Evolutionary conservation across 2,797 vertebrate genomes (phyloP).

Genomic region (Pipistrellus pygmaeus): DNA sequence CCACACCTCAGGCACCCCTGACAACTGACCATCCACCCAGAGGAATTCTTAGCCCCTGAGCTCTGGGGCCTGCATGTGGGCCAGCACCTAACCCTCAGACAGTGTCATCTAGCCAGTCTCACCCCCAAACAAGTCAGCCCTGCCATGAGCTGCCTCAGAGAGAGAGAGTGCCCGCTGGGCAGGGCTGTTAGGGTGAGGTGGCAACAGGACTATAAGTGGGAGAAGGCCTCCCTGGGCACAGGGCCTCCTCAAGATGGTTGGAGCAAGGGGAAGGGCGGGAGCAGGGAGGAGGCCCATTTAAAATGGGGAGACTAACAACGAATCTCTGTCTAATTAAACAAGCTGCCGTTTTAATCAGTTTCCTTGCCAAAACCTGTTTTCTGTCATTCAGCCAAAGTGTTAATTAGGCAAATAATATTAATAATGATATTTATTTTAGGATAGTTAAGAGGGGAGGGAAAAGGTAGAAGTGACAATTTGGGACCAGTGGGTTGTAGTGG

Average conservation of each 20-base stretch:
- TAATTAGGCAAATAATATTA: slow-evolving; percentile 84
- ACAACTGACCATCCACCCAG: background rate
- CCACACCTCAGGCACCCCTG: background rate
- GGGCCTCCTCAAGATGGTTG: background rate
- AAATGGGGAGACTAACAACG: slow-evolving; percentile 74
- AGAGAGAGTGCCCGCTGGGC: background rate
- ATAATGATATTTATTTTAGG: slow-evolving; percentile 71
- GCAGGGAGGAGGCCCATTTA: background rate
- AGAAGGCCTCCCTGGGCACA: background rate
- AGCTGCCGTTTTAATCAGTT: slow-evolving; percentile 82
- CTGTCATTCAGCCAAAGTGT: slow-evolving; percentile 71
- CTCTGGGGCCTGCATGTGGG: background rate
- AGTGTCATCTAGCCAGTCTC: background rate
- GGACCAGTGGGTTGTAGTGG: accelerated
- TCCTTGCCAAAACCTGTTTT: slow-evolving; percentile 83
- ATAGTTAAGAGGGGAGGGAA: slow-evolving; percentile 50
- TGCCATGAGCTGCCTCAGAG: background rate
- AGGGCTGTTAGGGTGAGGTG: background rate
- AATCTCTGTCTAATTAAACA: slow-evolving; percentile 85
- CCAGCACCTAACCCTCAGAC: background rate
- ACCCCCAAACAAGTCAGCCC: background rate
- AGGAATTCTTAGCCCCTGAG: background rate
- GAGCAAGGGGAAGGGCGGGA: background rate
- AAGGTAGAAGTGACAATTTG: slow-evolving; percentile 36
- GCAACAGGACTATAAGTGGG: background rate